Evolutionary conservation across 92 coral and sea anemone genomes (phyloP), one percentile per base, ranked within the genome.

Genomic region (Phenganax marumi): DNA sequence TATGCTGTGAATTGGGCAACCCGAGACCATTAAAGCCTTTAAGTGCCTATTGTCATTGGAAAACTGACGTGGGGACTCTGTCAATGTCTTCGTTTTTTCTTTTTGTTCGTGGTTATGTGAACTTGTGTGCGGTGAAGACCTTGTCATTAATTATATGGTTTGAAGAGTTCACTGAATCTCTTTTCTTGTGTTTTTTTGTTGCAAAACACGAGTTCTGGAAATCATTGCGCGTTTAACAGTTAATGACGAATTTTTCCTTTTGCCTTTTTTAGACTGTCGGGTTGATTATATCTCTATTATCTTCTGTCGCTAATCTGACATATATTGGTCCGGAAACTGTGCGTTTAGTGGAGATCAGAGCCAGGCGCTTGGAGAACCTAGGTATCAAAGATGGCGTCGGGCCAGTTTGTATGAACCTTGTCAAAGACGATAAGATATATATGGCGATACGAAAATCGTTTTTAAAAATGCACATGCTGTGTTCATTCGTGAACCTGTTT

Each of bases 361-460:
- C 73, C 1, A 72, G 21, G 7, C 83, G 73, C 1, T 1, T 78
- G 19, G 14, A 61, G 17, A 50, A 8, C 21, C 73, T 78, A 0
- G 83, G 83, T 8, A 78, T 78, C 52, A 78, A 78, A 78, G 83
- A 78, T 50, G 73, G 72, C 72, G 73, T 78, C 52, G 83, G 83
- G 0, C 73, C 73, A 46, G 73, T 78, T 10, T 33, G 73, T 10
- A 0, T 50, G 3, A 53, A 78, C 48, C 68, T 61, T 47, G 83
- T 78, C 5, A 61, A 78, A 62, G 46, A 78, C 73, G 83, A 78
- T 16, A 72, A 61, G 12, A 47, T 16, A 17, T 78, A 78, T 43
- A 61, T 78, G 72, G 19, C 50, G 51, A 78, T 78, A 78, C 50
- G 58, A 50, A 78, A 47, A 61, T 3, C 16, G 6, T 78, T 78